Evolutionary conservation across 2,113 vertebrate genomes (phyloP).

Genomic region (Abramis brama): DNA sequence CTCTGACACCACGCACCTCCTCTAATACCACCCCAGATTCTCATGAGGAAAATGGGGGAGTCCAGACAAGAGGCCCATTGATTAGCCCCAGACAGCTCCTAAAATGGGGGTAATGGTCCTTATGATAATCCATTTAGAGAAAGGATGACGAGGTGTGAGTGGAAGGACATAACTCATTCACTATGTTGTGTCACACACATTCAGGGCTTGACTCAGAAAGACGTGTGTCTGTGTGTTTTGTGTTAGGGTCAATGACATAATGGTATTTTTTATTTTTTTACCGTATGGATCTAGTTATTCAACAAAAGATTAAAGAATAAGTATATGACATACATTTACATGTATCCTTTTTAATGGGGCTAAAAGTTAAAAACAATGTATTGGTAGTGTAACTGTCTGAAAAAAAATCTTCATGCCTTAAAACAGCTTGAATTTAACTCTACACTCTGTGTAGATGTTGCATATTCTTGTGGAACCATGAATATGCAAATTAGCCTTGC

Average conservation of each 20-base stretch:
- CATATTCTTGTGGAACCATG: too few species aligned
- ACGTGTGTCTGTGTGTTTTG: background rate
- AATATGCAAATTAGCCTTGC: too few species aligned
- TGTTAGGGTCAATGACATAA: constrained; percentile 2
- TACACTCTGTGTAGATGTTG: too few species aligned
- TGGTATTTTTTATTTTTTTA: too few species aligned
- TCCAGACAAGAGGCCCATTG: constrained; percentile 55
- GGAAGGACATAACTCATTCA: constrained; percentile 17
- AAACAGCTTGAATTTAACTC: too few species aligned
- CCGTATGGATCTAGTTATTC: too few species aligned
- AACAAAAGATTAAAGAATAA: too few species aligned
- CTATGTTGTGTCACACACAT: constrained; percentile 1
- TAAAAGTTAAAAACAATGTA: too few species aligned
- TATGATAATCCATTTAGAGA: constrained; percentile 54
- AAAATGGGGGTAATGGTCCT: constrained; percentile 60
- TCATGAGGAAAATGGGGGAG: constrained; percentile 50
- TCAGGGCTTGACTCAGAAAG: background rate
- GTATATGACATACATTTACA: too few species aligned
- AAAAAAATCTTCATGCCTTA: too few species aligned
- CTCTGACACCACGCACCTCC: constrained; percentile 17
- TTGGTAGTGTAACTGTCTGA: too few species aligned
- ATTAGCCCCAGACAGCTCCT: constrained; percentile 46
- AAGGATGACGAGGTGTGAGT: constrained; percentile 35
- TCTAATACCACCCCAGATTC: constrained; percentile 49
- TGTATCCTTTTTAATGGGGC: too few species aligned